Conservation (phyloP, 2,113 vertebrate species). For the Stegastes partitus region DNA sequence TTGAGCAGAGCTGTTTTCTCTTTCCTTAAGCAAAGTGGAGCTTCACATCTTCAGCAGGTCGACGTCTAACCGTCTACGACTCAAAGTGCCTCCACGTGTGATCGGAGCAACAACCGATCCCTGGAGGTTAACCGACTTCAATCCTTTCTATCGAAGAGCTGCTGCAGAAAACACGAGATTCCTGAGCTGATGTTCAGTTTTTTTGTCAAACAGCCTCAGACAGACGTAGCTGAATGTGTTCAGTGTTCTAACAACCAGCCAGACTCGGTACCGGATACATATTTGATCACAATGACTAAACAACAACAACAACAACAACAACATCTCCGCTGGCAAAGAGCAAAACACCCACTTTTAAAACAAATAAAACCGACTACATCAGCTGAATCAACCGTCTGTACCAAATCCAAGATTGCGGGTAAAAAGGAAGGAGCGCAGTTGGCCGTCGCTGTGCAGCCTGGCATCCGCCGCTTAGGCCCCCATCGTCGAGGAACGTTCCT, state of each 20-base stretch:
- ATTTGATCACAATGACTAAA: background rate
- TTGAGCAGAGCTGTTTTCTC: background rate
- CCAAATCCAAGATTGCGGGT: constrained; percentile 27
- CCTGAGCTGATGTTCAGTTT: no score
- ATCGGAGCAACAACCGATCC: no score
- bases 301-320: background rate
- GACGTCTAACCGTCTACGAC: no score
- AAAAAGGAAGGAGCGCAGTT: constrained; percentile 49
- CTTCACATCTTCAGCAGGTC: no score
- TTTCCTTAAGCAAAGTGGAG: background rate
- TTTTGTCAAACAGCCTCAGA: background rate
- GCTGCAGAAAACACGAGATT: background rate
- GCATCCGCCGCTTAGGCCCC: constrained; percentile 57
- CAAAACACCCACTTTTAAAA: constrained; percentile 2
- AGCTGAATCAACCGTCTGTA: constrained; percentile 17
- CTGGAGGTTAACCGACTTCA: background rate
- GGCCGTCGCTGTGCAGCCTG: constrained; percentile 62
- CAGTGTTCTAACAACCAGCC: background rate
- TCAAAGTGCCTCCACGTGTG: no score
- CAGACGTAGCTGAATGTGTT: background rate
- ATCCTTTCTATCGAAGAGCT: background rate
- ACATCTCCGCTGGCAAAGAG: background rate
- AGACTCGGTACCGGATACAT: no score
- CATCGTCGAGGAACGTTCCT: constrained; percentile 46
- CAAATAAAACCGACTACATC: background rate